Evolutionary conservation across 1,140 invertebrate species (phyloP).

Genomic region (Aphelenchoides fujianensis): DNA sequence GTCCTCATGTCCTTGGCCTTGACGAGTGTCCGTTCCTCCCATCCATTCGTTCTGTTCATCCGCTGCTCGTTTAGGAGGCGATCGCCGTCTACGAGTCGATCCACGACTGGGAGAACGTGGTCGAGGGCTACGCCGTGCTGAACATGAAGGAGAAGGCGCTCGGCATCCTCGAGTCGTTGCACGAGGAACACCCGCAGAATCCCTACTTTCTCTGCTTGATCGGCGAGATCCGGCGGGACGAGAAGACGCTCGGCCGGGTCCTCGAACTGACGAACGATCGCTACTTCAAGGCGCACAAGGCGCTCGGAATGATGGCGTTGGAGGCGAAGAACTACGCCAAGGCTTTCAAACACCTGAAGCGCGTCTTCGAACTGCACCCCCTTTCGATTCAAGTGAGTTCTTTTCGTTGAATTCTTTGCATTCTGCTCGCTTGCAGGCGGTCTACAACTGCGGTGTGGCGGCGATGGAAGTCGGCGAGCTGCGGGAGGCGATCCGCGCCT

Average conservation of each 20-base stretch:
- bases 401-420: background rate
- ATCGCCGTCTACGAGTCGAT: slow-evolving; percentile 11
- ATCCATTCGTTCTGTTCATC: no score
- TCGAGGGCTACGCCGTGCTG: slow-evolving; percentile 12
- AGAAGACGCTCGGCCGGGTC: slow-evolving; percentile 7
- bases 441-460: slow-evolving; percentile 19
- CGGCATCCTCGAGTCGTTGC: slow-evolving; percentile 6
- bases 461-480: slow-evolving; percentile 16
- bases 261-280: slow-evolving; percentile 15
- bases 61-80: slow-evolving; percentile 14
- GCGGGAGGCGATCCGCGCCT: slow-evolving; percentile 8
- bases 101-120: slow-evolving; percentile 8
- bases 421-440: background rate
- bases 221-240: slow-evolving; percentile 8
- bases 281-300: slow-evolving; percentile 17
- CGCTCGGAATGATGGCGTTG: slow-evolving; percentile 3
- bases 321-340: slow-evolving; percentile 9
- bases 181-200: slow-evolving; percentile 7
- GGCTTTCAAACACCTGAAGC: slow-evolving; percentile 14
- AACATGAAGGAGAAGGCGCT: slow-evolving; percentile 23
- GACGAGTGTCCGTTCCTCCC: slow-evolving; percentile 12
- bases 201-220: slow-evolving; percentile 13
- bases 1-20: slow-evolving; percentile 24
- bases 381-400: background rate
- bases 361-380: slow-evolving; percentile 17